Evolutionary conservation across 2,797 vertebrate species (phyloP).

Genomic region (Halcyon chelicuti): DNA sequence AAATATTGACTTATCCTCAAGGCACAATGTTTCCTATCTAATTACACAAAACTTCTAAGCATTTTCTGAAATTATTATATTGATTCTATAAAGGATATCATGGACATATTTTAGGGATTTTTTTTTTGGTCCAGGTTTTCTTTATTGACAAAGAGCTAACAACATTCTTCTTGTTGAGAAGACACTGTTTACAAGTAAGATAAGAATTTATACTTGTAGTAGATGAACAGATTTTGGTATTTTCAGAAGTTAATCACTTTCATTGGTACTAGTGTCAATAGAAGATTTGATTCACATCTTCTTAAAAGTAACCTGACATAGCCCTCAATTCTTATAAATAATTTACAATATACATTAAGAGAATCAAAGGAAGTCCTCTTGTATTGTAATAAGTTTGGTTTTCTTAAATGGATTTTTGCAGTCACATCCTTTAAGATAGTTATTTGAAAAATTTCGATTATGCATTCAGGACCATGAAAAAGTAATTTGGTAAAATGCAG

Average conservation of each 20-base stretch:
- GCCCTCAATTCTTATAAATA: background rate
- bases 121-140: background rate
- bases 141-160: background rate
- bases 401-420: background rate
- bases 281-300: background rate
- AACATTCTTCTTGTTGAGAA: background rate
- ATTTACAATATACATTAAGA: background rate
- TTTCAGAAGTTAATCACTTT: background rate
- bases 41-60: background rate
- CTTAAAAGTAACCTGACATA: background rate
- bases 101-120: background rate
- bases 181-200: background rate
- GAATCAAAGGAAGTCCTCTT: background rate
- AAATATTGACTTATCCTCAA: conserved; percentile 17
- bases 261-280: background rate
- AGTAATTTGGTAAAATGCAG: background rate
- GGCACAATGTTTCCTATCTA: background rate
- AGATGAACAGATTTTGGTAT: background rate
- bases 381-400: background rate
- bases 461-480: background rate
- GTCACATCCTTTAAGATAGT: background rate
- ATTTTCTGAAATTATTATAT: background rate
- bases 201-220: background rate
- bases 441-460: background rate
- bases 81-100: background rate